Percentiles rank a stretch among this genome's conserved stretches.
These are phyloP conservation scores for Lordiphosa fenestrarum DNA, from an alignment of 2,888 invertebrate species.

Conservation along the genomic window DNA sequence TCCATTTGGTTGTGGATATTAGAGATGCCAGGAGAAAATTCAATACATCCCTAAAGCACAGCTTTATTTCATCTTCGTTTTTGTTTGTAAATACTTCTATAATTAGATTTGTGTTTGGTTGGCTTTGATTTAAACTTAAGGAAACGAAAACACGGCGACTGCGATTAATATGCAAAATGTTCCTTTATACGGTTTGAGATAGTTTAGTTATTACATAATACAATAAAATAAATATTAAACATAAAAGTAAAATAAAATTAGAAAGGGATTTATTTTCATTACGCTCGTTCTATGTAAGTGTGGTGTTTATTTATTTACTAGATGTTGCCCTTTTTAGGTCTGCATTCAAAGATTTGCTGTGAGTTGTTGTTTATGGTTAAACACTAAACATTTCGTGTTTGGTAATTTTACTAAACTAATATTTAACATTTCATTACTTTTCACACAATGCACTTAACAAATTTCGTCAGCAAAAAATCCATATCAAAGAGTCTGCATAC, in stretches of 20 bases:
- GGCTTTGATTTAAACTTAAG: slow-evolving; percentile 64
- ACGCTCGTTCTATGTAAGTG: slow-evolving; percentile 7
- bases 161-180: slow-evolving; percentile 27
- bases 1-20: slow-evolving; percentile 34
- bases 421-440: slow-evolving; percentile 67
- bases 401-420: slow-evolving; percentile 72
- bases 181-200: slow-evolving; percentile 58
- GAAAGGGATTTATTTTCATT: slow-evolving; percentile 38
- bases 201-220: slow-evolving; percentile 66
- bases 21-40: slow-evolving; percentile 20
- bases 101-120: slow-evolving; percentile 7
- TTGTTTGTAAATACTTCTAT: slow-evolving; percentile 1
- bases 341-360: slow-evolving; percentile 36
- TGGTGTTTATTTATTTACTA: slow-evolving; percentile 36
- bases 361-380: slow-evolving; percentile 37
- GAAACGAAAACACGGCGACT: slow-evolving; percentile 52
- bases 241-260: slow-evolving; percentile 63
- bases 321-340: slow-evolving; percentile 36
- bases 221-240: slow-evolving; percentile 73
- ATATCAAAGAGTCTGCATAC: slow-evolving; percentile 66
- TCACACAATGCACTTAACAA: slow-evolving; percentile 71
- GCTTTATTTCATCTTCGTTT: too few species aligned
- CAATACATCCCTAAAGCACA: too few species aligned
- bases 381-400: slow-evolving; percentile 53
- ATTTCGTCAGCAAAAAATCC: slow-evolving; percentile 67